phyloP scores from a whole-genome alignment of 2,888 invertebrate genomes.

The Megamerina dolium region DNA sequence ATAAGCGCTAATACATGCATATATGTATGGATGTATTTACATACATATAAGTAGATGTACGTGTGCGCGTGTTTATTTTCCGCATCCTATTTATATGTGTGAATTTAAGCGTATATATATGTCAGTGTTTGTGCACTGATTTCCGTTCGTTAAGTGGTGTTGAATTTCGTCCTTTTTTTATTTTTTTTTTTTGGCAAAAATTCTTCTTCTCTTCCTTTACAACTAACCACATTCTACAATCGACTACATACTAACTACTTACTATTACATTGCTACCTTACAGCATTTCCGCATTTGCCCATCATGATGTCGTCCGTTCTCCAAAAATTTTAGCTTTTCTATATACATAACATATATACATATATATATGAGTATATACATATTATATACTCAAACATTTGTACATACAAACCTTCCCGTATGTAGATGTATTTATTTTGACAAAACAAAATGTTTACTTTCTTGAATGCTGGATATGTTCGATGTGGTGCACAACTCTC shows the following conservation, averaged over 20 bases:
- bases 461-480: not conserved
- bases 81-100: not conserved
- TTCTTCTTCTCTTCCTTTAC: too few relatives aligned
- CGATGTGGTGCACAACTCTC: not conserved
- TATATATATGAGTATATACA: too few relatives aligned
- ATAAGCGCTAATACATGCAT: not conserved
- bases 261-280: too few relatives aligned
- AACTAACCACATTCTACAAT: too few relatives aligned
- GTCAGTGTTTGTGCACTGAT: constrained; percentile 18
- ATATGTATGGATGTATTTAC: not conserved
- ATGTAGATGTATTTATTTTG: not conserved
- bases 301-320: too few relatives aligned
- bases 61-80: not conserved
- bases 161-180: too few relatives aligned
- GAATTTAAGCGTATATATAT: constrained; percentile 9
- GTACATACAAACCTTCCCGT: not conserved
- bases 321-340: too few relatives aligned
- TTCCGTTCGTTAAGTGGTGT: constrained; percentile 24
- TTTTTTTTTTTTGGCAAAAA: too few relatives aligned
- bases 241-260: too few relatives aligned
- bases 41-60: not conserved
- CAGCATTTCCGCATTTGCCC: too few relatives aligned
- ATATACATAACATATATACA: too few relatives aligned
- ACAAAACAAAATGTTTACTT: not conserved
- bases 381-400: not conserved